These are phyloP conservation scores for Drosophila silvestris DNA, from an alignment of 2,888 invertebrate genomes.

Conservation along the genomic window DNA sequence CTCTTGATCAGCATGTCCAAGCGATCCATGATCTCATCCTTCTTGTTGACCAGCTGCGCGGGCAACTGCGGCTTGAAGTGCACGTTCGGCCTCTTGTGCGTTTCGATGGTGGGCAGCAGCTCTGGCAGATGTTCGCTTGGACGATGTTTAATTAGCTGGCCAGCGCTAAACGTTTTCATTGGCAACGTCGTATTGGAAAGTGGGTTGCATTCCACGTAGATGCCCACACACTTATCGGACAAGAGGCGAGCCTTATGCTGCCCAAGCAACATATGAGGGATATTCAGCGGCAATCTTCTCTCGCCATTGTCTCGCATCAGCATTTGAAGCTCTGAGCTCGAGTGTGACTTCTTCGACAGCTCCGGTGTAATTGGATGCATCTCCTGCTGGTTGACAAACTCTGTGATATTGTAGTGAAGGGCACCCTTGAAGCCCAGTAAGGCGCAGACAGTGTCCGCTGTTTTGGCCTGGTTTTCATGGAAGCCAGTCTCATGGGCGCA, in stretches of 20 bases:
- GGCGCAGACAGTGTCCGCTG: conserved; percentile 88
- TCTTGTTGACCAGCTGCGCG: conserved; percentile 61
- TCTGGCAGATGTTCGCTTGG: conserved; percentile 41
- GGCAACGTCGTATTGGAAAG: conserved; percentile 75
- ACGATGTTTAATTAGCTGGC: conserved; percentile 47
- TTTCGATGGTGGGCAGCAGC: conserved; percentile 67
- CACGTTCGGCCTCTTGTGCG: conserved; percentile 72
- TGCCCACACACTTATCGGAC: conserved; percentile 71
- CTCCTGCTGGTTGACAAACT: conserved; percentile 49
- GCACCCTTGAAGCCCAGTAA: conserved; percentile 88
- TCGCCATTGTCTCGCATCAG: conserved; percentile 66
- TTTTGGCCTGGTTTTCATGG: conserved; percentile 73
- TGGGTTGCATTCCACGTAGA: conserved; percentile 82
- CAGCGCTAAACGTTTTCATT: conserved; percentile 79
- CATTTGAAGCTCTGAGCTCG: conserved; percentile 41
- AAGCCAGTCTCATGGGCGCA: conserved; percentile 86
- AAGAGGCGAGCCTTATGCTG: conserved; percentile 57
- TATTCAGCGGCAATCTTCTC: conserved; percentile 11
- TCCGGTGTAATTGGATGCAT: conserved; percentile 77
- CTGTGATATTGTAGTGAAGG: conserved; percentile 77
- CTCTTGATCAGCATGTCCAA: conserved; percentile 73
- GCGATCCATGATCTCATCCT: conserved; percentile 76
- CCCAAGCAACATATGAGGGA: conserved; percentile 21
- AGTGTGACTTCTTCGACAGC: conserved; percentile 36
- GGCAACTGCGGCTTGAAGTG: conserved; percentile 70